Percentiles rank a stretch among this genome's conserved stretches.
Evolutionary conservation across 2,888 invertebrate genomes (phyloP).

Genomic region (Calliphora vomitoria): DNA sequence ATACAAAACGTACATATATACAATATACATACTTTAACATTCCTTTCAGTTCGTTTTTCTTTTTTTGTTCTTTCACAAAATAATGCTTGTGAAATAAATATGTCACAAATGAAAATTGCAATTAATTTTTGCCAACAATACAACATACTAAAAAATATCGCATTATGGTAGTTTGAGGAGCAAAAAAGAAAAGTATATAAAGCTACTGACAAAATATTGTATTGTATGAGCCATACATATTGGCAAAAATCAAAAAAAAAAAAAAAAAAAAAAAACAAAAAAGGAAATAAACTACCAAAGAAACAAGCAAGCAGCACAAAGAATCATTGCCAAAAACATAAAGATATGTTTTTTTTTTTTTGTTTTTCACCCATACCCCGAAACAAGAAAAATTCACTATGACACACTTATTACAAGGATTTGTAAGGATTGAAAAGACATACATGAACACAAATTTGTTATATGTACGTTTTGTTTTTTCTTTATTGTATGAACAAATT

Average conservation of each 20-base stretch:
- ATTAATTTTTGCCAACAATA: slow-evolving; percentile 73
- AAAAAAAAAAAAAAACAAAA: too few species aligned
- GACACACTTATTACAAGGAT: slow-evolving; percentile 63
- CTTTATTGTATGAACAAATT: slow-evolving; percentile 8
- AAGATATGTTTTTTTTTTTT: slow-evolving; percentile 32
- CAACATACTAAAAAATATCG: slow-evolving; percentile 50
- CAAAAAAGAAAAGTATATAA: neutral
- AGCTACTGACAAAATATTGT: slow-evolving; percentile 67
- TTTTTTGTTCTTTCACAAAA: neutral
- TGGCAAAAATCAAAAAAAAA: slow-evolving; percentile 10
- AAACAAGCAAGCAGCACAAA: slow-evolving; percentile 42
- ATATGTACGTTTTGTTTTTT: neutral
- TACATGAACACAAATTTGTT: slow-evolving; percentile 34
- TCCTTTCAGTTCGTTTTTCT: slow-evolving; percentile 14
- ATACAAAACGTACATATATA: neutral
- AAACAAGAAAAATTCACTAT: slow-evolving; percentile 34
- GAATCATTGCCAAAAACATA: slow-evolving; percentile 65
- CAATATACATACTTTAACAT: slow-evolving; percentile 10
- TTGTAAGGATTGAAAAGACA: slow-evolving; percentile 54
- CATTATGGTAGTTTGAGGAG: neutral
- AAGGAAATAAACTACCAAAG: slow-evolving; percentile 13
- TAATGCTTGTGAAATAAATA: slow-evolving; percentile 63
- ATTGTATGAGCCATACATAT: slow-evolving; percentile 49
- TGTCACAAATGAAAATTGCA: slow-evolving; percentile 73
- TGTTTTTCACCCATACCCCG: neutral